Evolutionary conservation across 2,888 invertebrate genomes (phyloP), one percentile per base, ranked within the genome.

Genomic region (Drosophila infuscata): DNA sequence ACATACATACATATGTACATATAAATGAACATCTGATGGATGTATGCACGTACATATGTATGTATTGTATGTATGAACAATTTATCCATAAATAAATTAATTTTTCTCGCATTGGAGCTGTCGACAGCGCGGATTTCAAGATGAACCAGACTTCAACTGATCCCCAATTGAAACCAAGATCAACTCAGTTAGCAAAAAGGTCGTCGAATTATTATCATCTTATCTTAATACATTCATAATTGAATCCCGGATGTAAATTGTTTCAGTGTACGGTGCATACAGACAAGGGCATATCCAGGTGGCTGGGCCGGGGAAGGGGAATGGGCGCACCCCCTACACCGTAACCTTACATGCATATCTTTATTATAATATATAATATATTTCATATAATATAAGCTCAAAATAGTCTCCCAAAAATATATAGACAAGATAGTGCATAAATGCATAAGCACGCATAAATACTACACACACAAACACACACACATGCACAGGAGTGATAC

Each of bases 141-240:
- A 49, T 65, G 51, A 73, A 36, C 56, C 30, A 57, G 33, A 38
- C 49, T 57, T 32, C 30, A 36, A 48, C 46, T 51, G 57, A 61
- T 58, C 66, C 48, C 60, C 75, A 76, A 81, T 70, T 76, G 69
- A 60, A 65, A 20, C 68, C 68, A 68, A 68, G 81, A 60, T 80
- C 81, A 78, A 76, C 57, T 59, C 61, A 68, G 68, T 78, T 76
- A 71, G 66, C 62, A 29, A 57, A 80, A 43, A 78, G 80, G 80
- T 75, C 76, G 36, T 17, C 57, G 53, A 65, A 65, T 66, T 62
- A 59, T 57, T 70, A 46, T 71, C 62, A 64, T 30, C 12, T 62
- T 59, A 72, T 62, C 48, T 59, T 11, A 43, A 46, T 32, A 43
- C 46, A 52, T 29, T 9, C 35, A 48, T 43, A 58, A 57, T 30